A percentile compares a stretch with the other conserved stretches of the same genome.
Conservation (phyloP, 1,140 invertebrate genomes). For the Sweltsa coloradensis region DNA sequence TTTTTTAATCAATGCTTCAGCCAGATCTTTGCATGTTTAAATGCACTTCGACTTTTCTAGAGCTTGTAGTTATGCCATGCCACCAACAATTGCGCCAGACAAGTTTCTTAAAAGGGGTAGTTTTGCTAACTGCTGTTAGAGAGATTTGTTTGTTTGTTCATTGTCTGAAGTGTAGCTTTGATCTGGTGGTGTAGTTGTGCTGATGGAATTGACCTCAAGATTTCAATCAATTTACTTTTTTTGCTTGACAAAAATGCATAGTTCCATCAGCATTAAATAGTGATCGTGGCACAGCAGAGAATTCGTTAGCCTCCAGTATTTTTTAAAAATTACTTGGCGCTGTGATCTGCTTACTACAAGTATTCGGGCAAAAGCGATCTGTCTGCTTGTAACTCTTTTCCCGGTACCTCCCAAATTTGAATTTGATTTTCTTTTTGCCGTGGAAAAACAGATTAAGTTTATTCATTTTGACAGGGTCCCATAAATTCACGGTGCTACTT, state of each 20-base stretch:
- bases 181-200: background rate
- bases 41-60: background rate
- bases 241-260: background rate
- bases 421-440: background rate
- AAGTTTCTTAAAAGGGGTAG: no score
- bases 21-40: constrained; percentile 1
- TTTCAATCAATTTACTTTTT: constrained; percentile 4
- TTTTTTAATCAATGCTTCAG: background rate
- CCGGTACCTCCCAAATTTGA: background rate
- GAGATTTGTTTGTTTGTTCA: background rate
- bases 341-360: background rate
- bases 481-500: constrained; percentile 1
- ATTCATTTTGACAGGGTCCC: background rate
- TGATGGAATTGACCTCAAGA: background rate
- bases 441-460: background rate
- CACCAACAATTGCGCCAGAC: background rate
- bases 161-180: background rate
- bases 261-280: constrained; percentile 5
- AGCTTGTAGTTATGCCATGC: constrained; percentile 2
- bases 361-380: background rate
- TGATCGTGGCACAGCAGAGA: constrained; percentile 4
- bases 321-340: background rate
- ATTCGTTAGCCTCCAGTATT: background rate
- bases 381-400: background rate
- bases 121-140: no score